Percentiles rank a stretch among this genome's conserved stretches.
Evolutionary conservation across 2,797 vertebrate species (phyloP).

Genomic region (Myiothlypis chrysogaster): DNA sequence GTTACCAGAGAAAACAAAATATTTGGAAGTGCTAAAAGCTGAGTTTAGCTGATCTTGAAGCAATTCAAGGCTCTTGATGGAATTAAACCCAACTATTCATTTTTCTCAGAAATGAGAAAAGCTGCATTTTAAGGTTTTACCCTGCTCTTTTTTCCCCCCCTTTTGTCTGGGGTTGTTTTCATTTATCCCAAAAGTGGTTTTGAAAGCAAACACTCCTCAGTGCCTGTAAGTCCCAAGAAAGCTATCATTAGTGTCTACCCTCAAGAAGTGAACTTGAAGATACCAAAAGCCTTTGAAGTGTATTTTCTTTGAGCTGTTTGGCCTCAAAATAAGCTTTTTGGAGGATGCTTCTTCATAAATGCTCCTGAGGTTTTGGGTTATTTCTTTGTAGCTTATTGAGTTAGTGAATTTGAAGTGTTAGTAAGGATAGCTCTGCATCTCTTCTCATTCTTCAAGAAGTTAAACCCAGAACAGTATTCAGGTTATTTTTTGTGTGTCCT

Average conservation of each 20-base stretch:
- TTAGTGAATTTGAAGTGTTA: neutral
- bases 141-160: rapidly evolving
- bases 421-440: neutral
- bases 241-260: neutral
- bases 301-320: neutral
- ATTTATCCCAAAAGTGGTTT: neutral
- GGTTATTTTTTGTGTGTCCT: neutral
- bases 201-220: neutral
- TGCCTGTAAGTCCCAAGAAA: neutral
- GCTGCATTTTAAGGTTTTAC: neutral
- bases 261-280: neutral
- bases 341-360: neutral
- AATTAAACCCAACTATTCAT: neutral
- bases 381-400: neutral
- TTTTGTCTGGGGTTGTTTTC: neutral
- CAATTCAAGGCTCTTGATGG: neutral
- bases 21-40: slow-evolving; percentile 48
- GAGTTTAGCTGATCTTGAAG: slow-evolving; percentile 14
- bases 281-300: neutral
- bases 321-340: neutral
- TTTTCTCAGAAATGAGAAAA: neutral
- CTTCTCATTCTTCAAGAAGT: neutral
- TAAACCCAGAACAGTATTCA: neutral
- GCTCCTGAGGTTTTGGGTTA: neutral
- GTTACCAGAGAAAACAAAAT: slow-evolving; percentile 51